A percentile compares a stretch with the other conserved stretches of the same genome.
Evolutionary conservation across 2,888 invertebrate species (phyloP).

Genomic region (Chloromyia formosa): DNA sequence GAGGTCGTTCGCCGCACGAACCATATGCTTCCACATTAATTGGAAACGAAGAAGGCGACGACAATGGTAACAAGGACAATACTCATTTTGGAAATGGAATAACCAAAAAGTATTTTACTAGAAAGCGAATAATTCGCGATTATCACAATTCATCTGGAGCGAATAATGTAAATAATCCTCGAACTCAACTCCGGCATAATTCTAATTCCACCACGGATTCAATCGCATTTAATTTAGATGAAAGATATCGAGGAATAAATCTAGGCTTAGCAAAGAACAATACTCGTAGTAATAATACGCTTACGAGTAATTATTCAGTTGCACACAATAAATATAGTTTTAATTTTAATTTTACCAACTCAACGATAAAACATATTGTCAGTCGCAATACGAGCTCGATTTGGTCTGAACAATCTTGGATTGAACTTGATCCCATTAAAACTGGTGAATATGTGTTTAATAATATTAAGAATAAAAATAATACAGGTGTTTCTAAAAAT

Average conservation of each 20-base stretch:
- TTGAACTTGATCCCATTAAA: neutral
- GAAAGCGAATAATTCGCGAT: slow-evolving; percentile 4
- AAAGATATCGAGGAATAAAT: neutral
- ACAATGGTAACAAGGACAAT: too few species aligned
- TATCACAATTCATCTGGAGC: neutral
- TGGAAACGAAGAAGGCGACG: slow-evolving; percentile 46
- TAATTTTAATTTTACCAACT: neutral
- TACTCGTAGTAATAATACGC: neutral
- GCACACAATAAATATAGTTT: neutral
- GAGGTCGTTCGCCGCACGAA: slow-evolving; percentile 46
- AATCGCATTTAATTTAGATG: slow-evolving; percentile 1
- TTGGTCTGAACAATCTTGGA: neutral
- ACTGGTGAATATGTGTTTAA: neutral
- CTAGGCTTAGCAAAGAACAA: neutral
- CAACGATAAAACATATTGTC: too few species aligned
- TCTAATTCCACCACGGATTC: neutral
- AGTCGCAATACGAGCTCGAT: neutral
- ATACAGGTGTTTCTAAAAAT: slow-evolving; percentile 9
- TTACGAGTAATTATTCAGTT: too few species aligned
- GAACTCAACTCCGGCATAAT: neutral
- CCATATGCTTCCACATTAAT: slow-evolving; percentile 50
- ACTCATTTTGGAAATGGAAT: neutral
- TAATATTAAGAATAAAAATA: slow-evolving; percentile 10
- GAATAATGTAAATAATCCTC: slow-evolving; percentile 10
- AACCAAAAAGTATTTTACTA: slow-evolving; percentile 19